These are phyloP conservation scores for Bathynomus jamesi DNA, from an alignment of 1,140 invertebrate species.

Conservation along the genomic window DNA sequence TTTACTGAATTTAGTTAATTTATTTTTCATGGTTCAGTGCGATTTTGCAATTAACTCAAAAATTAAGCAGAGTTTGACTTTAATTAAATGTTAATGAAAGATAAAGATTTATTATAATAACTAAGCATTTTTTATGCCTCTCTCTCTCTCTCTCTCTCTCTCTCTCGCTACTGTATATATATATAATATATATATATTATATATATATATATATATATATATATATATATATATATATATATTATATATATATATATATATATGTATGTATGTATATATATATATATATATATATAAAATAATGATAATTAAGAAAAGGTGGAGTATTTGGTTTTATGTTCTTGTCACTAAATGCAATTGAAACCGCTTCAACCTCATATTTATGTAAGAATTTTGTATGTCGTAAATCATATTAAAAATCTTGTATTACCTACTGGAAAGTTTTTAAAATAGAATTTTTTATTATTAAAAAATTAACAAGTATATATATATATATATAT, in stretches of 20 bases:
- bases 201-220: neutral
- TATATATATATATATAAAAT: neutral
- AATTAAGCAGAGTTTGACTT: too few relatives aligned
- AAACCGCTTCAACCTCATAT: too few relatives aligned
- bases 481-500: neutral
- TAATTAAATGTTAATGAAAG: too few relatives aligned
- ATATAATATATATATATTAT: too few relatives aligned
- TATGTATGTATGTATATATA: neutral
- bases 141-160: too few relatives aligned
- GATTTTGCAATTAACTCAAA: too few relatives aligned
- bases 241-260: neutral
- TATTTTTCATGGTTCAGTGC: too few relatives aligned
- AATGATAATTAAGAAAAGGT: neutral
- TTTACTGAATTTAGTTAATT: too few relatives aligned
- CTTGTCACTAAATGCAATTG: neutral
- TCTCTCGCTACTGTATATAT: too few relatives aligned
- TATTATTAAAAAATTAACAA: neutral
- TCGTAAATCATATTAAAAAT: neutral
- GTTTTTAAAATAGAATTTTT: neutral
- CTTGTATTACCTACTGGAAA: neutral
- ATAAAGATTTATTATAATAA: too few relatives aligned
- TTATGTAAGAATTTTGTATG: too few relatives aligned
- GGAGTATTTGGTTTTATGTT: neutral
- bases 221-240: neutral
- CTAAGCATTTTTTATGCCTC: too few relatives aligned